A percentile compares a stretch with the other conserved stretches of the same genome.
Conservation (phyloP, 2,888 invertebrate genomes). For the Carpatolechia fugitivella region DNA sequence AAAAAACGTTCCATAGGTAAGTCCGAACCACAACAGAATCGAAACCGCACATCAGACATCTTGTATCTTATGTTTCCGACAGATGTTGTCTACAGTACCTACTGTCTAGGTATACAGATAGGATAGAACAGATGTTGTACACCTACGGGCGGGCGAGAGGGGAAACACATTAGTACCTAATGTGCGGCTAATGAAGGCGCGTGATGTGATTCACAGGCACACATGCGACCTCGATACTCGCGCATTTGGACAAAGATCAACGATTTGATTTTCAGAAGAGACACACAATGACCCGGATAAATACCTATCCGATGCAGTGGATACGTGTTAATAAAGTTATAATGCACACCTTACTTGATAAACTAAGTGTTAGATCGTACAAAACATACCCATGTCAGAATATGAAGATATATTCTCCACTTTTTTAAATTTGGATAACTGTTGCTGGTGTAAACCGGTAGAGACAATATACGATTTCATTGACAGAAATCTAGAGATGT, state of each 20-base stretch:
- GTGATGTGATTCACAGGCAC: conserved; percentile 69
- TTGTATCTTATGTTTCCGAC: neutral
- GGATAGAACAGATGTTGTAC: conserved; percentile 7
- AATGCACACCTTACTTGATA: too few species aligned
- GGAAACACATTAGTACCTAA: conserved; percentile 17
- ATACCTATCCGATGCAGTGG: too few species aligned
- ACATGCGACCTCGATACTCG: conserved; percentile 69
- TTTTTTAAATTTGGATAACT: too few species aligned
- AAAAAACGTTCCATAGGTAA: too few species aligned
- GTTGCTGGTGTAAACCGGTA: too few species aligned
- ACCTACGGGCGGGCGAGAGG: conserved; percentile 13
- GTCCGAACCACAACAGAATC: neutral
- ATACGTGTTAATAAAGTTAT: too few species aligned
- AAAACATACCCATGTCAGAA: too few species aligned
- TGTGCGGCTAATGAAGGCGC: conserved; percentile 39
- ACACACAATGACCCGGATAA: neutral
- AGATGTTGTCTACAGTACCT: neutral
- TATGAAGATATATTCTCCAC: too few species aligned
- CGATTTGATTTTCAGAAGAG: neutral
- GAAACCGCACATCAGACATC: neutral
- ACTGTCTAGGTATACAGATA: neutral
- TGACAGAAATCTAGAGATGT: too few species aligned
- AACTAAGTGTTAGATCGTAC: too few species aligned
- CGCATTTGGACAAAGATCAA: conserved; percentile 7
- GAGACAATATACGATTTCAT: too few species aligned